Evolutionary conservation across 2,888 invertebrate species (phyloP).

Genomic region (Malthinus flaveolus): DNA sequence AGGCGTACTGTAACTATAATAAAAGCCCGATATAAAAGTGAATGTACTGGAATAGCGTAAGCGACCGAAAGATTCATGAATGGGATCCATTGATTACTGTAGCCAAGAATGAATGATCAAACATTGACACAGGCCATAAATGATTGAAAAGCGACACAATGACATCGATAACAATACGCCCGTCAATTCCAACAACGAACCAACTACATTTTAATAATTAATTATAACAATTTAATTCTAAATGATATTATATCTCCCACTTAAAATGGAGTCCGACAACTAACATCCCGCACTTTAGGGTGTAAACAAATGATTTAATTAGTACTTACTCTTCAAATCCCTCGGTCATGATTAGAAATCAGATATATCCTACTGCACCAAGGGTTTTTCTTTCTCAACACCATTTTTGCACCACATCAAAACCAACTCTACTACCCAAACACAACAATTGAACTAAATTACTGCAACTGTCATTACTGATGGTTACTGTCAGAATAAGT

Average conservation of each 20-base stretch:
- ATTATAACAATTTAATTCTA: constrained; percentile 32
- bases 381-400: constrained; percentile 44
- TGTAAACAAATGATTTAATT: constrained; percentile 15
- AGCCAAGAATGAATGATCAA: constrained; percentile 38
- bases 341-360: constrained; percentile 39
- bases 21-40: constrained; percentile 40
- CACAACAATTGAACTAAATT: constrained; percentile 54
- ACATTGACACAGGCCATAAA: constrained; percentile 14
- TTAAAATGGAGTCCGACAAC: constrained; percentile 34
- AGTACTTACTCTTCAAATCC: constrained; percentile 38
- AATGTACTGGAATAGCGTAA: constrained; percentile 41
- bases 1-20: constrained; percentile 37
- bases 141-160: constrained; percentile 8
- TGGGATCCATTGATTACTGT: constrained; percentile 47
- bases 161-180: constrained; percentile 11
- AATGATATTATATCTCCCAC: constrained; percentile 30
- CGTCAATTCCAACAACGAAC: constrained; percentile 8
- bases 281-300: constrained; percentile 26
- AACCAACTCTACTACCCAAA: constrained; percentile 52
- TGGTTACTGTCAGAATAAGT: too few relatives aligned
- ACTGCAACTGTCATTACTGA: constrained; percentile 30
- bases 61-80: constrained; percentile 46
- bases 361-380: constrained; percentile 35
- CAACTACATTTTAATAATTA: constrained; percentile 6
- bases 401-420: constrained; percentile 56